These are phyloP conservation scores for Cataglyphis cursor DNA, from an alignment of 2,888 invertebrate species.

Conservation along the genomic window DNA sequence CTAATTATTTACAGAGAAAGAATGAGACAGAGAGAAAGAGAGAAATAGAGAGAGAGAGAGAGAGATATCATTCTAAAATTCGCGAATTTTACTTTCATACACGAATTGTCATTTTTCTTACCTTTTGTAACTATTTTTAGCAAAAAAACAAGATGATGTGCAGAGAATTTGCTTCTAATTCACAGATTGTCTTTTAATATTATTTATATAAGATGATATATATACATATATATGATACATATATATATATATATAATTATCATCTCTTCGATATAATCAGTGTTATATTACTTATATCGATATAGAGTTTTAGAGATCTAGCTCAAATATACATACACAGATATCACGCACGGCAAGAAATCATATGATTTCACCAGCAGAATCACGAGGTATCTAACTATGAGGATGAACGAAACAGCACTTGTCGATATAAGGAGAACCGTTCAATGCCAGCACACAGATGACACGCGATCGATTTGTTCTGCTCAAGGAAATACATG, in stretches of 20 bases:
- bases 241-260: not conserved
- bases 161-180: not conserved
- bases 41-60: not conserved
- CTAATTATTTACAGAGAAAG: not conserved
- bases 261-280: not conserved
- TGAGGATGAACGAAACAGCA: slow-evolving; percentile 47
- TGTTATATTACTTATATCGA: not conserved
- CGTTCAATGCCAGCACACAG: slow-evolving; percentile 30
- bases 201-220: not conserved
- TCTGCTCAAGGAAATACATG: slow-evolving; percentile 32
- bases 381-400: slow-evolving; percentile 16
- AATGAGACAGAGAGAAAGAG: not conserved
- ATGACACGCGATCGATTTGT: slow-evolving; percentile 74
- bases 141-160: not conserved
- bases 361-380: slow-evolving; percentile 5
- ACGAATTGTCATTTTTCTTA: not conserved
- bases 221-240: not conserved
- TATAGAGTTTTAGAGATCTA: slow-evolving; percentile 3
- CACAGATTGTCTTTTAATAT: not conserved
- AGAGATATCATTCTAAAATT: not conserved
- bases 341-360: not conserved
- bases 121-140: not conserved
- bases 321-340: not conserved
- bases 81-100: not conserved
- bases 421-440: slow-evolving; percentile 50